Evolutionary conservation across 2,888 invertebrate species (phyloP), one percentile per base, ranked within the genome.

Genomic region (Malacosoma neustria): DNA sequence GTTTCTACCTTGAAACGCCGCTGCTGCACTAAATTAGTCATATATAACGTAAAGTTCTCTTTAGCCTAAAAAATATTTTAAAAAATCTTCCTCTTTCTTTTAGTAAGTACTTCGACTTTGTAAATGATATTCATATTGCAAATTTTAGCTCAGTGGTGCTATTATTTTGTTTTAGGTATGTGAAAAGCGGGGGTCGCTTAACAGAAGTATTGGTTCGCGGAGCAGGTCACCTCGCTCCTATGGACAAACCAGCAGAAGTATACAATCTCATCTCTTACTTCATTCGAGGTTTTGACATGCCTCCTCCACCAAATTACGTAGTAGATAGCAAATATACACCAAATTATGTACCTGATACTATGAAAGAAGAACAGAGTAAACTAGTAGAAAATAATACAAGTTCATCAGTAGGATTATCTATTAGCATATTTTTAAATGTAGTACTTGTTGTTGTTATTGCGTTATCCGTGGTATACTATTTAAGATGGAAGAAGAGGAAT

Each of bases 161-260:
- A n/a, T 14, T 4, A 31, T 40, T 22, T 35, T 36, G 6, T 33
- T 59, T 57, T 7, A 90, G 89, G 6, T 90, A 89, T 62, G 75
- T 85, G 1, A 89, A 87, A 59, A 76, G 74, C 36, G 87, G 84
- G 0, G 85, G 85, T 1, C 77, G 85, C 32, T 75, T 91, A 11
- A 87, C 85, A 1, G 89, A 89, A 56, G 81, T 88, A 0, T 46
- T 89, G 5, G 80, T 91, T 1, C 69, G 87, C 2, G 86, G 87
- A 38, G 88, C 90, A 1, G 91, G 91, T 0, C 91, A 91, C 54
- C 73, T 90, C 54, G 88, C 88, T 0, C 89, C 90, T 0, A 64
- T 82, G 13, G 90, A 91, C 62, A 88, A 89, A 45, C 90, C 90
- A 1, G 72, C 51, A 0, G 61, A 87, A 50, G 77, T 87, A 1